These are phyloP conservation scores for Babyrousa celebensis DNA, from an alignment of 2,797 vertebrate genomes.

Conservation along the genomic window DNA sequence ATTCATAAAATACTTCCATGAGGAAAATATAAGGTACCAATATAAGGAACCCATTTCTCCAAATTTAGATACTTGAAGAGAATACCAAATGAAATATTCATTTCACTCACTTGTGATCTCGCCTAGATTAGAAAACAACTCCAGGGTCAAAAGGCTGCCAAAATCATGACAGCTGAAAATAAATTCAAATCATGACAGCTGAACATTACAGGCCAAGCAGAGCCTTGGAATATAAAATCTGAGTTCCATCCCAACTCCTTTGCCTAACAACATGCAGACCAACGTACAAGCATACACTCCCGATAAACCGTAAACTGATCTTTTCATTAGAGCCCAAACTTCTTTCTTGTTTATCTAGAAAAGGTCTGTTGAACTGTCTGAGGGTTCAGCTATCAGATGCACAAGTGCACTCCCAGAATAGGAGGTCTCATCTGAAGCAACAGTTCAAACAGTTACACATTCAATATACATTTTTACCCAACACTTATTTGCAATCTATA, in stretches of 20 bases:
- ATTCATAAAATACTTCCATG: constrained; percentile 11
- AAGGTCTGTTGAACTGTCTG: constrained; percentile 11
- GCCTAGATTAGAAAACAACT: constrained; percentile 62
- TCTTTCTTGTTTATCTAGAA: constrained; percentile 31
- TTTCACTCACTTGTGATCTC: constrained; percentile 50
- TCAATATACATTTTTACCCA: background rate
- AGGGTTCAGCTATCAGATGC: constrained; percentile 21
- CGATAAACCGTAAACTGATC: constrained; percentile 41
- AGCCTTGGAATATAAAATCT: constrained; percentile 38
- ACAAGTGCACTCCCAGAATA: background rate
- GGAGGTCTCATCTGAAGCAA: background rate
- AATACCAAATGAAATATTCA: constrained; percentile 3
- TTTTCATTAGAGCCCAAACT: constrained; percentile 52
- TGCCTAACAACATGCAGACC: constrained; percentile 25
- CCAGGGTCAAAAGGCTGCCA: constrained; percentile 61
- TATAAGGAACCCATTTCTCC: constrained; percentile 49
- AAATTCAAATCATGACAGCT: constrained; percentile 42
- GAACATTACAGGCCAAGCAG: constrained; percentile 8
- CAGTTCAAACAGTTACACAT: background rate
- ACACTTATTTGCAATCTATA: constrained; percentile 13
- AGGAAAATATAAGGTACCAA: constrained; percentile 7
- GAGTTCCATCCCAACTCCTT: constrained; percentile 57
- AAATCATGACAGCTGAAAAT: constrained; percentile 55
- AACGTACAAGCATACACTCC: background rate
- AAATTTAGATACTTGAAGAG: constrained; percentile 41